phyloP scores from a whole-genome alignment of 2,888 invertebrate genomes.

The Cyclophora punctaria region DNA sequence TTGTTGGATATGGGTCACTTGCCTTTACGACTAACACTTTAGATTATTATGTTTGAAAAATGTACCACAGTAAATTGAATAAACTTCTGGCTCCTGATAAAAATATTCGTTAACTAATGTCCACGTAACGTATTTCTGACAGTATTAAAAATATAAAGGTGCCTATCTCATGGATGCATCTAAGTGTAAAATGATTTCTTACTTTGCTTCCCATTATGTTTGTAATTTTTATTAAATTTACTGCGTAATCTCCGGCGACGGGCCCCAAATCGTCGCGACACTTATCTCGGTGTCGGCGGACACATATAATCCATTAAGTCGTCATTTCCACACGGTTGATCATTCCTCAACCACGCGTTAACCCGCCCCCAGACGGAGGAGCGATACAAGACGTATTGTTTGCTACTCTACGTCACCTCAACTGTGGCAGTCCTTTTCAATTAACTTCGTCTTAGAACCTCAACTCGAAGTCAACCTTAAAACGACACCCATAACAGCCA shows the following conservation, averaged over 20 bases:
- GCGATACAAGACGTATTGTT: constrained; percentile 50
- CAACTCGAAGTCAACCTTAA: constrained; percentile 46
- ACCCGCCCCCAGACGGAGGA: constrained; percentile 56
- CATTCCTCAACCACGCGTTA: constrained; percentile 72
- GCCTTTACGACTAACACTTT: constrained; percentile 45
- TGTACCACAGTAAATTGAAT: too few species aligned
- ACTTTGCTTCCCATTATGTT: constrained; percentile 67
- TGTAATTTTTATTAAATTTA: constrained; percentile 68
- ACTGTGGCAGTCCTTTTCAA: constrained; percentile 43
- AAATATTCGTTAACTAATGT: too few species aligned
- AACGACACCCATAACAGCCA: constrained; percentile 34
- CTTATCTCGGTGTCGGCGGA: constrained; percentile 71
- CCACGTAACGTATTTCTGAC: not conserved
- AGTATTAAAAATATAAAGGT: not conserved
- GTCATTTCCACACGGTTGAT: constrained; percentile 72
- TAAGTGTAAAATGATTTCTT: constrained; percentile 52
- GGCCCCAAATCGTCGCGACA: constrained; percentile 59
- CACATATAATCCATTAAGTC: constrained; percentile 75
- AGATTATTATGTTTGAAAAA: too few species aligned
- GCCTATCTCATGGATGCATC: constrained; percentile 43
- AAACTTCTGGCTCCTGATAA: too few species aligned
- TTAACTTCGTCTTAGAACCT: constrained; percentile 18
- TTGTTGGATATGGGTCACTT: constrained; percentile 55
- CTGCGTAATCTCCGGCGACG: constrained; percentile 66
- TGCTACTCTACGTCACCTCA: constrained; percentile 61